phyloP scores from a whole-genome alignment of 64 coral and sea anemone genomes.

The Pocillopora damicornis region DNA sequence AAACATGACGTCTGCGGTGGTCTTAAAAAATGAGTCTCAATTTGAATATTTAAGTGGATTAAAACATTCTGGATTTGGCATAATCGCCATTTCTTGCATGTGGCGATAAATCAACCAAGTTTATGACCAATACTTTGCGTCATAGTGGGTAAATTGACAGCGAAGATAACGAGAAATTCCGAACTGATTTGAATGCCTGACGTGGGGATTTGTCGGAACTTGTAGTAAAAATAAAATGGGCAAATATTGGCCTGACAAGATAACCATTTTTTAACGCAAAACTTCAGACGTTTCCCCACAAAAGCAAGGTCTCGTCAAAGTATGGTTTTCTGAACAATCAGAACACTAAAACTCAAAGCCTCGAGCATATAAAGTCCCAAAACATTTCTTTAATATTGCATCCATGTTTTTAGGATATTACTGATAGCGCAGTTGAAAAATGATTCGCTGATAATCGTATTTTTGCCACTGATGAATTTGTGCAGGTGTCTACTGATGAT shows the following conservation, averaged over 20 bases:
- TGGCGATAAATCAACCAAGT: background rate
- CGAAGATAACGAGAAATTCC: background rate
- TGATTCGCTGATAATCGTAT: background rate
- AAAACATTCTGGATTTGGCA: background rate
- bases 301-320: background rate
- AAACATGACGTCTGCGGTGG: background rate
- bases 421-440: background rate
- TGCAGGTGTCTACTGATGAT: background rate
- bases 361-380: background rate
- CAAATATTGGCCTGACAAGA: background rate
- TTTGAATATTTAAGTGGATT: constrained; percentile 37
- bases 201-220: no score
- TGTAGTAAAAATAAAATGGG: background rate
- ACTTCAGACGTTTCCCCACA: background rate
- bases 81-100: background rate
- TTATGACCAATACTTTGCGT: constrained; percentile 1
- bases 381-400: background rate
- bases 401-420: background rate
- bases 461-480: background rate
- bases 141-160: background rate
- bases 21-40: background rate
- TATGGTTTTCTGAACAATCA: background rate
- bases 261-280: background rate
- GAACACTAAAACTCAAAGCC: background rate
- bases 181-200: background rate